Evolutionary conservation across 1,140 invertebrate species (phyloP), one percentile per base, ranked within the genome.

Genomic region (Drusus annulatus): DNA sequence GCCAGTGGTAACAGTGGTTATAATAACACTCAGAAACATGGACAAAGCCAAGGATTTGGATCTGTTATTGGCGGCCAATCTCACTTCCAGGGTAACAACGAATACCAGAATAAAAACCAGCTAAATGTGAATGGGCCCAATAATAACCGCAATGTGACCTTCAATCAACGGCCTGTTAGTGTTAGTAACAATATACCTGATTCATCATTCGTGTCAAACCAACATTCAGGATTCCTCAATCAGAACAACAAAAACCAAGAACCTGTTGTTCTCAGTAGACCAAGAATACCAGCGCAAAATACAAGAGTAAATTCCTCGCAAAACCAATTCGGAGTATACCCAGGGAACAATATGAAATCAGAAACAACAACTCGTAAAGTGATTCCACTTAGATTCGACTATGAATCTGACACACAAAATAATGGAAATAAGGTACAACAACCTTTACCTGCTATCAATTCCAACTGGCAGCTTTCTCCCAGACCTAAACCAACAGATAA

Each of bases 381-480:
- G 15, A 90, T 90, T 84, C 89, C 89, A 2, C 81, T 90, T n/a
- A 84, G 84, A 28, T 86, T 88, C 76, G 84, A 89, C 58, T 85
- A 84, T 74, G 86, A 87, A 51, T 84, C 82, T 52, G 85, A 88
- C 23, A 16, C 65, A 17, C 71, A 80, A 56, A 79, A 83, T 58
- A 86, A 84, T 63, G 80, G 86, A 21, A 89, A 89, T 78, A 90
- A 89, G 84, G 84, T 89, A 60, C 83, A 86, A 60, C 83, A 86
- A 68, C 86, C 85, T 23, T 85, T 85, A 73, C 84, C 86, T 28
- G 84, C 84, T 13, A 81, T 85, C 54, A 71, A 86, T 85, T 83
- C 86, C 86, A 87, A 80, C 84, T 63, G 81, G 86, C 76, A 85
- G 85, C 60, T 82, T 71, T 50, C 75, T 17, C 16, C 76, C 79